Conservation (phyloP, 2,797 vertebrate genomes). For the Lagodon rhomboides region DNA sequence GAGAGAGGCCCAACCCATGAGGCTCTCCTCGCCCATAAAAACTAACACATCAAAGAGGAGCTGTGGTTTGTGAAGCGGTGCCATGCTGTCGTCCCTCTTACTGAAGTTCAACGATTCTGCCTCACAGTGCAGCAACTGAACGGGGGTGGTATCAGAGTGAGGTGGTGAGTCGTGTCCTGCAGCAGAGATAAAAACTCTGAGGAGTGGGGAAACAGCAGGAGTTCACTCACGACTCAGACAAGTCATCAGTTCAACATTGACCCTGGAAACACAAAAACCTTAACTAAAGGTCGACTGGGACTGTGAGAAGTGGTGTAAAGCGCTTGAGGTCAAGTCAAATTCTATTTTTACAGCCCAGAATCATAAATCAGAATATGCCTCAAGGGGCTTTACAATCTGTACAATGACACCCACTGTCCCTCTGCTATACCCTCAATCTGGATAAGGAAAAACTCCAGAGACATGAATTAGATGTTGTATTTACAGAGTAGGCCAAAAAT, state of each 20-base stretch:
- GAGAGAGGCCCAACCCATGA: conserved; percentile 67
- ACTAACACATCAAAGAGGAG: conserved; percentile 75
- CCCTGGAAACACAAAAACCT: background rate
- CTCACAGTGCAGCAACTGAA: conserved; percentile 38
- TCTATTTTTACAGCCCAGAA: no score
- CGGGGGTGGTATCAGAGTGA: conserved; percentile 14
- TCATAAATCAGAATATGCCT: no score
- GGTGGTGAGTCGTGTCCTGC: conserved; percentile 30
- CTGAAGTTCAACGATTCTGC: conserved; percentile 66
- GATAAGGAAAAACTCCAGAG: no score
- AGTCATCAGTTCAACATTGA: background rate
- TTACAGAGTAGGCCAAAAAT: no score
- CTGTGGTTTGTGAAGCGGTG: conserved; percentile 71
- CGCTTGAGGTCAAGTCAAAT: no score
- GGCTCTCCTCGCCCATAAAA: conserved; percentile 70
- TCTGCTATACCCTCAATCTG: no score
- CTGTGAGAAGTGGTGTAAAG: background rate
- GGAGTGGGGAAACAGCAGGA: conserved; percentile 22
- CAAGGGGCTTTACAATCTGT: no score
- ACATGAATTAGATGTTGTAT: no score
- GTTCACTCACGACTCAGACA: conserved; percentile 11
- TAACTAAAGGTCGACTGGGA: background rate
- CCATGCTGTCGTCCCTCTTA: conserved; percentile 69
- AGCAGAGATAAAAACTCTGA: conserved; percentile 1
- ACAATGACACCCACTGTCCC: no score